Base-by-base conservation (phyloP, 2,113 vertebrate species). In the Colinus virginianus region DNA sequence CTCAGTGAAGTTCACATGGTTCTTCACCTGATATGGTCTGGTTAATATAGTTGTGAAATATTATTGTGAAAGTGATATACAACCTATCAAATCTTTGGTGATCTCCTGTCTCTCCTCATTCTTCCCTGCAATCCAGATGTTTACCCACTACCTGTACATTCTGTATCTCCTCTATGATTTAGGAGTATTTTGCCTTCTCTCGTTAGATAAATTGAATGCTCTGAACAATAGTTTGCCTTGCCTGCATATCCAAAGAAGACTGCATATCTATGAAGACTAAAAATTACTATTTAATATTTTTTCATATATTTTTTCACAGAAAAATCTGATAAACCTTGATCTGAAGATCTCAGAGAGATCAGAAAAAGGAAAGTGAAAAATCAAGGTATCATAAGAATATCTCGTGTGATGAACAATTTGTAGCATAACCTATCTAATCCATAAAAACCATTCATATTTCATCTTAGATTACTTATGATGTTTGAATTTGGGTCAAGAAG, bases 41-140 rank as follows among this genome's bases (percentile, higher is more conserved):
- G 90, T 55, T 62, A 84, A 74, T 71, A 77, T 16, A 82, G 76
- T 91, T 69, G n/a, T n/a, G n/a, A n/a, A n/a, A n/a, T n/a, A 85
- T 42, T 63, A 88, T 95, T 91, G 74, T 94, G 30, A 96, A 95
- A 95, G 71, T 92, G 95, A 78, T n/a, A 82, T 62, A 66, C 4
- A 19, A 43, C 48, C 36, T 16, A 14, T 75, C 15, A 21, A 16
- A 28, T 70, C 18, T 53, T 53, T 70, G 17, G 7, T 70, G 6
- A 63, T 34, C 17, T 36, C 13, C 18, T 43, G 9, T n/a, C 32
- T 58, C 17, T 48, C 25, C 8, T 4, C 5, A 3, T 56, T 77
- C 13, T 19, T 78, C 15, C 12, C 9, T 61, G 8, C 7, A 77
- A 30, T 40, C 4, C 25, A 55, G 43, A 7, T 8, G 23, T 14